phyloP scores from a whole-genome alignment of 53 echinoderm and acorn worm species.

The Astropecten irregularis region DNA sequence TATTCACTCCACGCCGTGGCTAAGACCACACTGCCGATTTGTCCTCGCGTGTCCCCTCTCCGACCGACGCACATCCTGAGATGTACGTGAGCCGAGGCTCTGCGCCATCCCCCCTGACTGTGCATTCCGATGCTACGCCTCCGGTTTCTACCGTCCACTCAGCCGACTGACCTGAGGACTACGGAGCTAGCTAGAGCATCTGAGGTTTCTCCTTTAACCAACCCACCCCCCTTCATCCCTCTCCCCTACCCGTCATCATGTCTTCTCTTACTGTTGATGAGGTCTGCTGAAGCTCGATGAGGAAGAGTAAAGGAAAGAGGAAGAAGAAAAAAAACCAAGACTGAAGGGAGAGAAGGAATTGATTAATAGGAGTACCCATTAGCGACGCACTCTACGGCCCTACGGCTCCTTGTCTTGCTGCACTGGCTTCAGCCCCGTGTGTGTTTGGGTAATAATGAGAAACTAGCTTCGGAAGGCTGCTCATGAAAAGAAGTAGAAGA shows the following conservation, averaged over 20 bases:
- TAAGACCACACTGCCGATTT: constrained; percentile 34
- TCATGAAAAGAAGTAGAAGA: no score
- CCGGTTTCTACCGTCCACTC: not conserved
- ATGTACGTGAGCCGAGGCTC: not conserved
- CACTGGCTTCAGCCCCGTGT: not conserved
- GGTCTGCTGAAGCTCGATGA: constrained; percentile 1
- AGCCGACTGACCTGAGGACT: not conserved
- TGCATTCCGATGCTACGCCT: not conserved
- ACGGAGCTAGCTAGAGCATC: not conserved
- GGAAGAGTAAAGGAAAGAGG: not conserved
- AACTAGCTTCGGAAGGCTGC: not conserved
- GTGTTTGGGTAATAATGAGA: constrained; percentile 36
- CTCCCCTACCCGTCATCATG: not conserved
- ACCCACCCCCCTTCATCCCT: constrained; percentile 1
- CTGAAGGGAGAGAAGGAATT: constrained; percentile 30
- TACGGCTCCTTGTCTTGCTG: not conserved
- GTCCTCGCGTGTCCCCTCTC: not conserved
- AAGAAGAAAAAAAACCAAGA: not conserved
- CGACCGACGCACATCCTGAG: constrained; percentile 12
- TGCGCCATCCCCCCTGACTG: not conserved
- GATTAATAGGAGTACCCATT: constrained; percentile 50
- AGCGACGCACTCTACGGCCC: constrained; percentile 49
- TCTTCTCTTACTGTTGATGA: not conserved
- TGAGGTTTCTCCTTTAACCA: constrained; percentile 3
- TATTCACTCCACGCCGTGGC: constrained; percentile 29